These are phyloP conservation scores for Andricus curvator DNA, from an alignment of 2,888 invertebrate genomes.

Conservation along the genomic window DNA sequence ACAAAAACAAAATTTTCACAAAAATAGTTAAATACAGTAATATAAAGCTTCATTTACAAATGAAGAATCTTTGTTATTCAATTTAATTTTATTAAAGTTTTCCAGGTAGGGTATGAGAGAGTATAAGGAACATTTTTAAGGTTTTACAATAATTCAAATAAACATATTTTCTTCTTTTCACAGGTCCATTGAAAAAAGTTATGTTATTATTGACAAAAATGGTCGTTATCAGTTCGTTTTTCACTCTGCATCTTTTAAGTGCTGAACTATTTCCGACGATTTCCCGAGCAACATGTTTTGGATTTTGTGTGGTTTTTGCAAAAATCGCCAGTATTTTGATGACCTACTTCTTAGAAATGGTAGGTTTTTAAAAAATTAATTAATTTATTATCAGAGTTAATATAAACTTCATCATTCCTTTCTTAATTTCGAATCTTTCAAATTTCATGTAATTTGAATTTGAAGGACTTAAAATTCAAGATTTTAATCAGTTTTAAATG, in stretches of 20 bases:
- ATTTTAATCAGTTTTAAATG: no score
- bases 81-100: no score
- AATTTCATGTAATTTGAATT: no score
- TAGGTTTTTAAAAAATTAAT: slow-evolving; percentile 53
- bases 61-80: no score
- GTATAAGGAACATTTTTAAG: no score
- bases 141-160: not conserved
- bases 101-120: no score
- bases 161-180: slow-evolving; percentile 42
- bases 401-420: not conserved
- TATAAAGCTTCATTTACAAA: no score
- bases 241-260: slow-evolving; percentile 75
- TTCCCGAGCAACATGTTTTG: slow-evolving; percentile 75
- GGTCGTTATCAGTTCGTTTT: slow-evolving; percentile 78
- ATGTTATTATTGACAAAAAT: slow-evolving; percentile 77
- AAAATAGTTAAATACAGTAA: no score
- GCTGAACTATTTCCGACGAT: slow-evolving; percentile 77
- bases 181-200: slow-evolving; percentile 60
- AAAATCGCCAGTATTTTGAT: slow-evolving; percentile 78
- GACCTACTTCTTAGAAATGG: slow-evolving; percentile 74
- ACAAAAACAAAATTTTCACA: no score
- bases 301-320: slow-evolving; percentile 79
- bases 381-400: not conserved
- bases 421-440: not conserved
- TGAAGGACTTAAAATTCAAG: no score